Evolutionary conservation across 2,797 vertebrate species (phyloP).

Genomic region (Eulemur mongoz): DNA sequence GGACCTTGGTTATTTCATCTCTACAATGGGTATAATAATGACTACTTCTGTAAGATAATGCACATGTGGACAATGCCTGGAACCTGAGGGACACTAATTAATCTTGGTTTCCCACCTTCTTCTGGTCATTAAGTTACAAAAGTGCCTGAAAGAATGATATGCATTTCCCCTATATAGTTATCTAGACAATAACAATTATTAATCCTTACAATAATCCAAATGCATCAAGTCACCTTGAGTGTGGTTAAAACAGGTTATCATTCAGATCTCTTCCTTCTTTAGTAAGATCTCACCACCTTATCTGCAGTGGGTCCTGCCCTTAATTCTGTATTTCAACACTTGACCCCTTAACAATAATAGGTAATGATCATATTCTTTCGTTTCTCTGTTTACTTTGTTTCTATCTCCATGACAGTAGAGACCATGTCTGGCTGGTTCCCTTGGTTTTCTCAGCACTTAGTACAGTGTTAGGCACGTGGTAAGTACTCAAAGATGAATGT

Average conservation of each 20-base stretch:
- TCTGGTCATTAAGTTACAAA: slow-evolving; percentile 2
- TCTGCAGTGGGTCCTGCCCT: background rate
- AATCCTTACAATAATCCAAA: background rate
- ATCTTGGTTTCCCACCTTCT: background rate
- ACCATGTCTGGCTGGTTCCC: background rate
- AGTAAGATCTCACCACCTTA: background rate
- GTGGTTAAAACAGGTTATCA: background rate
- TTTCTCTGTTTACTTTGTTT: background rate
- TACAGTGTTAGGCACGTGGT: background rate
- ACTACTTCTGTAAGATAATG: background rate
- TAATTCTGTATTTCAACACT: background rate
- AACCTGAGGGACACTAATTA: background rate
- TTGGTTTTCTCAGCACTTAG: background rate
- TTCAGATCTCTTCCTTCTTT: background rate
- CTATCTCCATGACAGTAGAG: background rate
- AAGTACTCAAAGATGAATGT: background rate
- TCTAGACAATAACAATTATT: background rate
- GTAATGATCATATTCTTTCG: background rate
- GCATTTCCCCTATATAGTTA: background rate
- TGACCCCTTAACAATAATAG: background rate
- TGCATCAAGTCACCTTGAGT: background rate
- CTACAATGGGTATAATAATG: background rate
- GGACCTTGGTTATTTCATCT: background rate
- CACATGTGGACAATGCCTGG: background rate
- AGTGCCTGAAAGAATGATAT: background rate